Conservation (phyloP, 2,888 invertebrate species). For the Cryptocephalus moraei region DNA sequence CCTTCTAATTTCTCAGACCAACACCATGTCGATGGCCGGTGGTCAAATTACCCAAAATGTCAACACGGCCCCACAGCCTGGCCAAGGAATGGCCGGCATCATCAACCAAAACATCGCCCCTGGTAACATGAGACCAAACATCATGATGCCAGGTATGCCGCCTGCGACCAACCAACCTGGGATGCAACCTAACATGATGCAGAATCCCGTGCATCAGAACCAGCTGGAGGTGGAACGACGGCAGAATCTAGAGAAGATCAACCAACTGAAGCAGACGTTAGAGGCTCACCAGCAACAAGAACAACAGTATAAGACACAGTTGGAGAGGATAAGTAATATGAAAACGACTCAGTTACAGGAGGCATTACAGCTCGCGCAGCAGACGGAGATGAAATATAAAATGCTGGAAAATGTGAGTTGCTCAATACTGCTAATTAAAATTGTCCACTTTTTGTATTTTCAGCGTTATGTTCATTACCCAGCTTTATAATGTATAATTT, state of each 20-base stretch:
- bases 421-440: too few species aligned
- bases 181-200: conserved; percentile 28
- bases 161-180: conserved; percentile 16
- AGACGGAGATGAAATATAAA: conserved; percentile 72
- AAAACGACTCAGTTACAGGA: conserved; percentile 50
- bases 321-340: conserved; percentile 60
- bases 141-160: conserved; percentile 25
- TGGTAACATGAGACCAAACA: conserved; percentile 31
- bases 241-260: conserved; percentile 69
- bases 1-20: conserved; percentile 44
- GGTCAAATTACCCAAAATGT: conserved; percentile 48
- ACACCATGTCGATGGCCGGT: conserved; percentile 47
- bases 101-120: conserved; percentile 28
- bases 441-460: background rate
- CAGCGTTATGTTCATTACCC: background rate
- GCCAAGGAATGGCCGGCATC: conserved; percentile 23
- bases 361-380: conserved; percentile 63
- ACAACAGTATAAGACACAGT: conserved; percentile 67
- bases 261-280: conserved; percentile 64
- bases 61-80: conserved; percentile 31
- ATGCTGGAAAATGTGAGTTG: conserved; percentile 44
- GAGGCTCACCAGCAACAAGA: conserved; percentile 73
- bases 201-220: conserved; percentile 36
- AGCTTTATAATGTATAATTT: background rate
- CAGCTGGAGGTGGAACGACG: conserved; percentile 64